These are phyloP conservation scores for Peromyscus maniculatus DNA, from an alignment of 2,113 vertebrate species.

Conservation along the genomic window DNA sequence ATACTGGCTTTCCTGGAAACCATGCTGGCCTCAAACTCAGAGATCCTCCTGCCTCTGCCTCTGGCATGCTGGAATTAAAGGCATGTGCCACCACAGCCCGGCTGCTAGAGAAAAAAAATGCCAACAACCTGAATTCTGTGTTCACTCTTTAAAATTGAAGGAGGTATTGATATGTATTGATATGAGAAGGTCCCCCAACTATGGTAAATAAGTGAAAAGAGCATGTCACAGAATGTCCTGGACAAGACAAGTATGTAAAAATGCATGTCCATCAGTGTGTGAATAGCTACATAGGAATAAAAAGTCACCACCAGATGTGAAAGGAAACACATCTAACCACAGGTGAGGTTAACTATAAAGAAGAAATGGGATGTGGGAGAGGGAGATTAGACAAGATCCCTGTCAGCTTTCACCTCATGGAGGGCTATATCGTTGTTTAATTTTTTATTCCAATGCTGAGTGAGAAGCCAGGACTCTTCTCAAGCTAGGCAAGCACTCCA, in stretches of 20 bases:
- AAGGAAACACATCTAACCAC: background rate
- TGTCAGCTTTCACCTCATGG: background rate
- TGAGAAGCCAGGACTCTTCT: background rate
- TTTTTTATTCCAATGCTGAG: background rate
- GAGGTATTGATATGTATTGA: background rate
- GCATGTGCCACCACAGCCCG: too few relatives aligned
- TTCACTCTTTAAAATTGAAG: background rate
- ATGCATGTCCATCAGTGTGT: background rate
- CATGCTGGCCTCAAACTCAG: too few relatives aligned
- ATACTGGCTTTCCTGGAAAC: too few relatives aligned
- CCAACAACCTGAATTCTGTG: background rate
- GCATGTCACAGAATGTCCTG: background rate
- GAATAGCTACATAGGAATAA: background rate
- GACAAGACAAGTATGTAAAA: background rate
- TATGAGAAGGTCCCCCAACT: background rate
- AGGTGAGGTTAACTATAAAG: background rate
- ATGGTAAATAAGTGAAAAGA: conserved; percentile 27
- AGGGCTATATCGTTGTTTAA: background rate
- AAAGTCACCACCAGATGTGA: background rate
- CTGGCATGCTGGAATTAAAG: too few relatives aligned
- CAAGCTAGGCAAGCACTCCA: background rate
- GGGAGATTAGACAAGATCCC: background rate
- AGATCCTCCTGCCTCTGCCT: too few relatives aligned
- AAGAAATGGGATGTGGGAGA: background rate
- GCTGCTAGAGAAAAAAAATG: background rate